Conservation (phyloP, 2,888 invertebrate genomes). For the Blastobasis lacticolella region DNA sequence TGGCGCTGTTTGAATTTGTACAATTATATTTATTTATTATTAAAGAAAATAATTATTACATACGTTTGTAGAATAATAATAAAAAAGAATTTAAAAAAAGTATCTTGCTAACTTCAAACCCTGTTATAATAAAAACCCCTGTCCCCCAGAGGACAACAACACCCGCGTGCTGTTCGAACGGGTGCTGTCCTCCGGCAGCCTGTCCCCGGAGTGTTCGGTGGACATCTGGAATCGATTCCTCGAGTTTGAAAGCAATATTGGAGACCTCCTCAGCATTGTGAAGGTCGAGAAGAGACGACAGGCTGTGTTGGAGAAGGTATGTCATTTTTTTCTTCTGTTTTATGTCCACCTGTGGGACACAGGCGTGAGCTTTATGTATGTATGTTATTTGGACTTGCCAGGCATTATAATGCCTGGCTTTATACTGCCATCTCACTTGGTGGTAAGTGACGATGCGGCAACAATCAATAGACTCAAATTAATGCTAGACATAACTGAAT, state of each 20-base stretch:
- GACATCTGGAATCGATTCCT: conserved; percentile 99
- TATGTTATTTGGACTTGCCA: too few relatives aligned
- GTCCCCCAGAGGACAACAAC: conserved; percentile 94
- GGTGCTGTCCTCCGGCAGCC: conserved; percentile 92
- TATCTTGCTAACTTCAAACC: too few relatives aligned
- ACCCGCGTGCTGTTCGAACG: conserved; percentile 98
- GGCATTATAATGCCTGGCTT: too few relatives aligned
- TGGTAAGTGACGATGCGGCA: too few relatives aligned
- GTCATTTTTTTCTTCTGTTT: too few relatives aligned
- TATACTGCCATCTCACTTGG: too few relatives aligned
- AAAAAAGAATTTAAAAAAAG: too few relatives aligned
- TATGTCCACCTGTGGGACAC: too few relatives aligned
- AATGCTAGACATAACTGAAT: too few relatives aligned
- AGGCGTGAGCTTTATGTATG: too few relatives aligned
- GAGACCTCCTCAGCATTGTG: conserved; percentile 96
- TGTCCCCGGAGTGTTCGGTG: conserved; percentile 93
- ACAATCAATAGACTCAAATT: too few relatives aligned
- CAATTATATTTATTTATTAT: background rate
- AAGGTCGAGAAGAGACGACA: conserved; percentile 97
- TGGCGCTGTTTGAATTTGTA: background rate
- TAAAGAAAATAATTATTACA: background rate
- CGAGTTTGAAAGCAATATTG: conserved; percentile 99
- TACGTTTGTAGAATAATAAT: too few relatives aligned
- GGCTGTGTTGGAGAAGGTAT: conserved; percentile 92
- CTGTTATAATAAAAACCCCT: background rate